These are phyloP conservation scores for Epinotia brunnichana DNA, from an alignment of 2,888 invertebrate genomes.

Conservation along the genomic window DNA sequence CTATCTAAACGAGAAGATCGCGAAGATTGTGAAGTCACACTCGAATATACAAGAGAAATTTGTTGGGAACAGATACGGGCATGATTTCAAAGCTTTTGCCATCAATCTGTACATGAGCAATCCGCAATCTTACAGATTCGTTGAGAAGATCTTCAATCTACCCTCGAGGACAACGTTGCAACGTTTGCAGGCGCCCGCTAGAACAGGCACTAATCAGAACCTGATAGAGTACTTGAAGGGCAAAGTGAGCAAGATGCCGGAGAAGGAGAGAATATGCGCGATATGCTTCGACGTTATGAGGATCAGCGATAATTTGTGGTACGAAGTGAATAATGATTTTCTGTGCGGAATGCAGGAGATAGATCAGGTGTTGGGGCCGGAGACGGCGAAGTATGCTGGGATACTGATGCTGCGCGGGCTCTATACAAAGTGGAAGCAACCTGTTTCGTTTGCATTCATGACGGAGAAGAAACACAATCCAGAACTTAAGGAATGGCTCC, in stretches of 20 bases:
- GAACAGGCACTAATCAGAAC: constrained; percentile 14
- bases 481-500: constrained; percentile 24
- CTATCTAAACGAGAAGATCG: constrained; percentile 23
- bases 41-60: constrained; percentile 25
- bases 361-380: constrained; percentile 17
- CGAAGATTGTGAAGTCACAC: constrained; percentile 18
- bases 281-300: constrained; percentile 32
- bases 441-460: constrained; percentile 15
- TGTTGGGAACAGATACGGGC: constrained; percentile 25
- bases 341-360: constrained; percentile 25
- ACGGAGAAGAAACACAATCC: constrained; percentile 16
- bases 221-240: constrained; percentile 15
- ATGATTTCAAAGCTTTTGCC: constrained; percentile 23
- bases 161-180: constrained; percentile 10
- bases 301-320: constrained; percentile 27
- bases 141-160: constrained; percentile 31
- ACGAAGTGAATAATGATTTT: constrained; percentile 17
- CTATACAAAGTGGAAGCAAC: constrained; percentile 18
- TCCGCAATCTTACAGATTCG: constrained; percentile 28
- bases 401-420: constrained; percentile 7
- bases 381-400: constrained; percentile 5
- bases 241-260: constrained; percentile 25
- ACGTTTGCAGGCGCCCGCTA: constrained; percentile 13
- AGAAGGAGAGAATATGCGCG: constrained; percentile 30
- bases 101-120: constrained; percentile 26